Evolutionary conservation across 2,888 invertebrate genomes (phyloP).

Genomic region (Protodeltote pygarga): DNA sequence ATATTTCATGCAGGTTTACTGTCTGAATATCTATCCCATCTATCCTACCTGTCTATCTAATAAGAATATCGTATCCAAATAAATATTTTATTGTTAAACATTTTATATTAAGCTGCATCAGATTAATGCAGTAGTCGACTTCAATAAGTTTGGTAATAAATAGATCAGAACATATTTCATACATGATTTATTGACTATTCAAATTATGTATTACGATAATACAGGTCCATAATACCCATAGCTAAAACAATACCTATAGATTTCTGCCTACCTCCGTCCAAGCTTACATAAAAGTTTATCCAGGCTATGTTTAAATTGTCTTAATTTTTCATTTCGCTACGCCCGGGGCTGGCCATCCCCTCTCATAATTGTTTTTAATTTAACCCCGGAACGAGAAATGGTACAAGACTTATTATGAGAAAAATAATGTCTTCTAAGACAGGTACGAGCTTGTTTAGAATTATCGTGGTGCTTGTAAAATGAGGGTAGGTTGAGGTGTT

Average conservation of each 20-base stretch:
- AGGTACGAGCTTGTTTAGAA: conserved; percentile 41
- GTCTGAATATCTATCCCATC: too few relatives aligned
- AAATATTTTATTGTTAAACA: too few relatives aligned
- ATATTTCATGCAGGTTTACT: too few relatives aligned
- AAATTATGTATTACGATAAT: too few relatives aligned
- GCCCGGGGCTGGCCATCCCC: conserved; percentile 58
- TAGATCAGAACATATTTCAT: too few relatives aligned
- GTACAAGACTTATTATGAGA: conserved; percentile 65
- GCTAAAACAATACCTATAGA: not conserved
- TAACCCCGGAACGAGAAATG: conserved; percentile 72
- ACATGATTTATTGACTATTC: too few relatives aligned
- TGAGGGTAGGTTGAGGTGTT: conserved; percentile 17
- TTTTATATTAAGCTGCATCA: too few relatives aligned
- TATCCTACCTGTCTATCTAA: too few relatives aligned
- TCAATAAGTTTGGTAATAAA: too few relatives aligned
- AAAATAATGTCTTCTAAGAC: conserved; percentile 64
- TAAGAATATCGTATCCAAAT: too few relatives aligned
- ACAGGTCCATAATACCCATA: too few relatives aligned
- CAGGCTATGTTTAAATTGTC: conserved; percentile 78
- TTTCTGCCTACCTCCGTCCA: conserved; percentile 26
- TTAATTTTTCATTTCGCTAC: conserved; percentile 84
- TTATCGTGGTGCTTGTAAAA: conserved; percentile 9
- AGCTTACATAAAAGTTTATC: conserved; percentile 54
- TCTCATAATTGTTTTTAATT: conserved; percentile 85
- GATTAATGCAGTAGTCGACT: too few relatives aligned